phyloP scores from a whole-genome alignment of 1,140 invertebrate species.

The Drosophila arizonae region DNA sequence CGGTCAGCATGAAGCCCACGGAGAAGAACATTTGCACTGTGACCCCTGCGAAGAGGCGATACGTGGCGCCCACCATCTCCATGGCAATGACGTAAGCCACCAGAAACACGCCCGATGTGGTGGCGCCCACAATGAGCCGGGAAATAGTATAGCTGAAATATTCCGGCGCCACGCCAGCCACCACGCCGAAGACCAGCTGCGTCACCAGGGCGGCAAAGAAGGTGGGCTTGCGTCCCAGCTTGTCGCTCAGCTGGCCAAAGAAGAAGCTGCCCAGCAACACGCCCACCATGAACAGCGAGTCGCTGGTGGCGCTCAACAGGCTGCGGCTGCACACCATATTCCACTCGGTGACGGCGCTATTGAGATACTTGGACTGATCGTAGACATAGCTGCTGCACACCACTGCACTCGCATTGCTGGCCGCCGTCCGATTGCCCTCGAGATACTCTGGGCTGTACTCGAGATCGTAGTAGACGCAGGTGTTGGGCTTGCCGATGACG shows the following conservation, averaged over 20 bases:
- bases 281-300: constrained; percentile 92
- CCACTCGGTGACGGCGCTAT: constrained; percentile 88
- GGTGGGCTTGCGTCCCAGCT: constrained; percentile 88
- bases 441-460: constrained; percentile 81
- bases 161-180: constrained; percentile 87
- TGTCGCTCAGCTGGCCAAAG: constrained; percentile 92
- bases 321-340: constrained; percentile 89
- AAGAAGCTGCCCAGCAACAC: constrained; percentile 90
- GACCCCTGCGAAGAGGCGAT: constrained; percentile 89
- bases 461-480: constrained; percentile 84
- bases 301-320: constrained; percentile 88
- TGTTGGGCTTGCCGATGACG: constrained; percentile 83
- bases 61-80: constrained; percentile 91
- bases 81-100: constrained; percentile 91
- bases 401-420: constrained; percentile 40
- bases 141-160: constrained; percentile 88
- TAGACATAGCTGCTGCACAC: constrained; percentile 86
- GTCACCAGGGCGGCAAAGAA: constrained; percentile 89
- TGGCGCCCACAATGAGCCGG: constrained; percentile 88
- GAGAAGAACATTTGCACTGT: constrained; percentile 91
- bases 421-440: constrained; percentile 40
- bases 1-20: constrained; percentile 89
- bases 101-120: constrained; percentile 90
- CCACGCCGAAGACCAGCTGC: constrained; percentile 87
- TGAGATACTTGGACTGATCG: constrained; percentile 85